Evolutionary conservation across 2,888 invertebrate species (phyloP).

Genomic region (Melieria omissa): DNA sequence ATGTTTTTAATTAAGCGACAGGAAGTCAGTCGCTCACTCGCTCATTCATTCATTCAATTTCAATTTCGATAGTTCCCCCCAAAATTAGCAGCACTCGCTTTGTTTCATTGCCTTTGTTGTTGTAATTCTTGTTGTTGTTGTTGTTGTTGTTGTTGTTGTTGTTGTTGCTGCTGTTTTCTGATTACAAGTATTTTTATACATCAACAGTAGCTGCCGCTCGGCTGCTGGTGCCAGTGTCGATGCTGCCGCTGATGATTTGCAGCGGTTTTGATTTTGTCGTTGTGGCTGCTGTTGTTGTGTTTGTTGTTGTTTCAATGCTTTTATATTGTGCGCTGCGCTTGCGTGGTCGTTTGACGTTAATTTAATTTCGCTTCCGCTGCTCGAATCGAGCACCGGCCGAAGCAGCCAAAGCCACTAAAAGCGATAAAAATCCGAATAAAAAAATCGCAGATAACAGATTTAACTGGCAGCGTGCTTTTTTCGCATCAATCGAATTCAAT

Average conservation of each 20-base stretch:
- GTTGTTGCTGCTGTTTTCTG: not conserved
- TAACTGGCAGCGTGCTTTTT: conserved; percentile 31
- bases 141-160: conserved; percentile 15
- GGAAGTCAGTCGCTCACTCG: conserved; percentile 38
- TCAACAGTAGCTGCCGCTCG: too few species aligned
- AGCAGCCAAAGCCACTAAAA: conserved; percentile 9
- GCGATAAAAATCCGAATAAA: not conserved
- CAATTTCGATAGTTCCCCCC: conserved; percentile 21
- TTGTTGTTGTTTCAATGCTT: conserved; percentile 27
- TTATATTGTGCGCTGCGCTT: conserved; percentile 18
- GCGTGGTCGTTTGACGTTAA: conserved; percentile 41
- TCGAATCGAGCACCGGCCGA: conserved; percentile 16
- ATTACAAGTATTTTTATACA: too few species aligned
- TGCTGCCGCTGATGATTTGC: not conserved
- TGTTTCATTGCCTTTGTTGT: conserved; percentile 1
- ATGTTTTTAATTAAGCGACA: conserved; percentile 42
- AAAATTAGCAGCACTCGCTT: not conserved
- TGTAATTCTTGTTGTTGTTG: conserved; percentile 14
- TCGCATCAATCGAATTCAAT: conserved; percentile 51
- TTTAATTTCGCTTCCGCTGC: conserved; percentile 42
- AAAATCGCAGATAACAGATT: conserved; percentile 13
- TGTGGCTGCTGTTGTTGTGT: conserved; percentile 10
- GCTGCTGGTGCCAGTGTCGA: too few species aligned
- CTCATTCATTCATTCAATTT: conserved; percentile 17
- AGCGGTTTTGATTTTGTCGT: conserved; percentile 7